A percentile compares a stretch with the other conserved stretches of the same genome.
Evolutionary conservation across 2,113 vertebrate genomes (phyloP).

Genomic region (Delphinapterus leucas): DNA sequence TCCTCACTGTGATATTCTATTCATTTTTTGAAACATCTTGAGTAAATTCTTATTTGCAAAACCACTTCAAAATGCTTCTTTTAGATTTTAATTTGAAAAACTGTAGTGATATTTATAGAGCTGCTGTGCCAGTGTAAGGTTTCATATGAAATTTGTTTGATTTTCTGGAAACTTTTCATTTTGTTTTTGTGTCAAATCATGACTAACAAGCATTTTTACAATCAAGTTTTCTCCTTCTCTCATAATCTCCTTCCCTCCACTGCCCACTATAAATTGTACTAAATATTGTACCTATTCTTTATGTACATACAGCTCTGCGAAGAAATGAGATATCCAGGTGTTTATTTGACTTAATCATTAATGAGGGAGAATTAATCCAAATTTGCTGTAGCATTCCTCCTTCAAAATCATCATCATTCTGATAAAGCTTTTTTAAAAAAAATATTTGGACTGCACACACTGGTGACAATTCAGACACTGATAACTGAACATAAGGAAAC

Average conservation of each 20-base stretch:
- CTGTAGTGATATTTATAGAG: not conserved
- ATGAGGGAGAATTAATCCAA: not conserved
- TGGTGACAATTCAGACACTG: not conserved
- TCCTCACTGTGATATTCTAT: not conserved
- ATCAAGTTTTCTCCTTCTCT: not conserved
- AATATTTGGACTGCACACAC: not conserved
- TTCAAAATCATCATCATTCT: constrained; percentile 26
- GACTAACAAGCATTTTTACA: not conserved
- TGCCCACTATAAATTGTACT: not conserved
- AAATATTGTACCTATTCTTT: not conserved
- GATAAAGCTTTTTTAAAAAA: not conserved
- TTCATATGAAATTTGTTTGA: not conserved
- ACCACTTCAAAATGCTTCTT: constrained; percentile 10
- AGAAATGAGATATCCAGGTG: not conserved
- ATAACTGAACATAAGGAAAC: not conserved
- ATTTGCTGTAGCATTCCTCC: not conserved
- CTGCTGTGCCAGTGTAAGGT: not conserved
- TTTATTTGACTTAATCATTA: constrained; percentile 11
- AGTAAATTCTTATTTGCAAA: not conserved
- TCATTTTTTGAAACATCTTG: constrained; percentile 36
- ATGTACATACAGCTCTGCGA: not conserved
- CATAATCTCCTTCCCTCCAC: not conserved
- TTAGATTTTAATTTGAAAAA: constrained; percentile 45
- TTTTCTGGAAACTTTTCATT: constrained; percentile 20
- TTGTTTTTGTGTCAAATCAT: not conserved